Evolutionary conservation across 1,140 invertebrate species (phyloP), one percentile per base, ranked within the genome.

Genomic region (Sminthurinus signatus): DNA sequence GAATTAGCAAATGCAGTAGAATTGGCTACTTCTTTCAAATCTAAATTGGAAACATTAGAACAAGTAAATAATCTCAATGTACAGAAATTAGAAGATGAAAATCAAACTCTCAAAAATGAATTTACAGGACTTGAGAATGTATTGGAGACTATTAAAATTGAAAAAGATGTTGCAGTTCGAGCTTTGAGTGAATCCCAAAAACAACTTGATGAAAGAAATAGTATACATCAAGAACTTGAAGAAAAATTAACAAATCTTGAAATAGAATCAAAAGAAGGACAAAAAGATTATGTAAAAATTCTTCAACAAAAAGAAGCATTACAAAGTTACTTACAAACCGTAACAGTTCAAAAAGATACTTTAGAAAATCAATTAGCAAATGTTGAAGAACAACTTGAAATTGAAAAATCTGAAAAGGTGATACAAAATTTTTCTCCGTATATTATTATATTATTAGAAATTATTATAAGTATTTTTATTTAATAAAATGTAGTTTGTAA

Each of bases 111-210:
- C 10, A 60, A 50, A 44, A 51, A 62, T 1, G 57, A 62, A 58
- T 42, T 67, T 1, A 15, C 27, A 3, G 25, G 36, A 5, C 28
- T 62, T 5, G 46, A 62, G 56, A 31, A 46, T 14, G 21, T 27
- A 2, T 32, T 70, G 19, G 54, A 57, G 42, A 25, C 39, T 39
- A 14, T 58, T 28, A 36, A 55, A 17, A 57, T 44, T 28, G 68
- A 70, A 28, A 67, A 60, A 23, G 62, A 67, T 43, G 56, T 54
- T n/a, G 51, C 64, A n/a, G 44, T 70, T 8, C 15, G 46, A 48
- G 68, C 68, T 8, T 32, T 70, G n/a, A 32, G 52, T 12, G 68
- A 64, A 56, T 65, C 60, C 32, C 68, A 70, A 46, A 50, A 60
- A 14, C 54, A 60, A 27, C 48, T 70, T n/a, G 68, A 70, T 27